Percentiles rank a stretch among this genome's conserved stretches.
Conservation (phyloP, 1,140 invertebrate species). For the Parasteatoda tepidariorum region DNA sequence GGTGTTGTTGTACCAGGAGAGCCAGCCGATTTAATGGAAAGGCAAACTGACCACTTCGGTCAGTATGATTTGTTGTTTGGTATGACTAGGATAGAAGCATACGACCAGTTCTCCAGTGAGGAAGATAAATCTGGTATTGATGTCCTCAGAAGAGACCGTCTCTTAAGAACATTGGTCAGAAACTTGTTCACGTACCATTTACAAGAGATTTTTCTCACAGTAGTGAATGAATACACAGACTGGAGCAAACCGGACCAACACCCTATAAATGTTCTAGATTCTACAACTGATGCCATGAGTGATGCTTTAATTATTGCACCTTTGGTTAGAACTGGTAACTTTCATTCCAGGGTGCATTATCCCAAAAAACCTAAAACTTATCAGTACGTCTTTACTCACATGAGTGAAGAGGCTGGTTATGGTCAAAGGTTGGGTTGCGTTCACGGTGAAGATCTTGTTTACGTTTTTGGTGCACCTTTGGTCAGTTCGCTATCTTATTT, state of each 20-base stretch:
- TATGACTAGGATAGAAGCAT: conserved; percentile 75
- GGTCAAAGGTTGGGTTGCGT: conserved; percentile 73
- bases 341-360: conserved; percentile 34
- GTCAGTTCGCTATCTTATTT: conserved; percentile 69
- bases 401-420: conserved; percentile 89
- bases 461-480: conserved; percentile 80
- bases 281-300: conserved; percentile 88
- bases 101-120: conserved; percentile 75
- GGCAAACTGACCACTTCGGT: conserved; percentile 38
- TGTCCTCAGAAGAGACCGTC: conserved; percentile 87
- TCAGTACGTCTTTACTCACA: conserved; percentile 85
- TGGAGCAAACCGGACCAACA: conserved; percentile 94
- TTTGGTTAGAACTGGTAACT: conserved; percentile 30
- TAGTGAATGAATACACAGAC: conserved; percentile 97
- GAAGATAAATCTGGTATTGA: conserved; percentile 94
- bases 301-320: conserved; percentile 78
- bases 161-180: conserved; percentile 89
- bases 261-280: conserved; percentile 91
- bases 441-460: conserved; percentile 73
- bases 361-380: conserved; percentile 34
- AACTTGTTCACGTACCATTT: conserved; percentile 70
- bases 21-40: conserved; percentile 66
- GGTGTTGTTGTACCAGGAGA: conserved; percentile 89
- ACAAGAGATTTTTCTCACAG: conserved; percentile 94
- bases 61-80: conserved; percentile 92